These are phyloP conservation scores for Montipora foliosa DNA, from an alignment of 64 coral and sea anemone genomes.

Conservation along the genomic window DNA sequence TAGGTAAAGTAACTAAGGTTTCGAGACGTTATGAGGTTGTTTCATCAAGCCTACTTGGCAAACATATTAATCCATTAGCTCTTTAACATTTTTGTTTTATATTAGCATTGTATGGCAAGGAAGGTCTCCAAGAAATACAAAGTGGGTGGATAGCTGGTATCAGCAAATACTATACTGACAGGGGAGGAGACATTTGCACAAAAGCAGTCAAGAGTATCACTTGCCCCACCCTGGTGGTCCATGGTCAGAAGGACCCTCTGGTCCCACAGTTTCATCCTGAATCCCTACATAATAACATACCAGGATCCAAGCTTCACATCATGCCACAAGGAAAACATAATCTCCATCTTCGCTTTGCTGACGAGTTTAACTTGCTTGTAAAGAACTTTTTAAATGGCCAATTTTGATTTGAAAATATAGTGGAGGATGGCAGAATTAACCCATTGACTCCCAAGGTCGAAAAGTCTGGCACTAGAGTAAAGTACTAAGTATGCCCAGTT, in stretches of 20 bases:
- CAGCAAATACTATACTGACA: constrained; percentile 62
- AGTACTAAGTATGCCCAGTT: too few relatives aligned
- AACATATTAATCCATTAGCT: too few relatives aligned
- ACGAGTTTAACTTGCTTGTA: constrained; percentile 90
- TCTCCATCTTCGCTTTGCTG: constrained; percentile 81
- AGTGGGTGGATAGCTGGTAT: constrained; percentile 82
- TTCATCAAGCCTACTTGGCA: too few relatives aligned
- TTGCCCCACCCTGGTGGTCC: constrained; percentile 86
- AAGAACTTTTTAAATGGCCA: constrained; percentile 76
- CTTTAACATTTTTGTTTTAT: background rate
- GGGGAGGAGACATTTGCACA: constrained; percentile 82
- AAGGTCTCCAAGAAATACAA: constrained; percentile 84
- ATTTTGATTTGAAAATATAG: background rate
- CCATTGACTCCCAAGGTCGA: too few relatives aligned
- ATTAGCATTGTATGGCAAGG: constrained; percentile 84
- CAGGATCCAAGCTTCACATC: constrained; percentile 72
- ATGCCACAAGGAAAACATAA: constrained; percentile 94
- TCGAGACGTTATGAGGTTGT: too few relatives aligned
- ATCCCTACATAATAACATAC: constrained; percentile 72
- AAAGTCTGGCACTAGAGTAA: too few relatives aligned
- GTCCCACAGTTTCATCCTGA: constrained; percentile 88
- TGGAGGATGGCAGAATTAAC: too few relatives aligned
- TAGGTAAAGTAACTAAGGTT: too few relatives aligned
- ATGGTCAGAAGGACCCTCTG: constrained; percentile 92
- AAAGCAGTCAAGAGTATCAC: constrained; percentile 68